Evolutionary conservation across 2,113 vertebrate species (phyloP), one percentile per base, ranked within the genome.

Genomic region (Epinephelus fuscoguttatus): DNA sequence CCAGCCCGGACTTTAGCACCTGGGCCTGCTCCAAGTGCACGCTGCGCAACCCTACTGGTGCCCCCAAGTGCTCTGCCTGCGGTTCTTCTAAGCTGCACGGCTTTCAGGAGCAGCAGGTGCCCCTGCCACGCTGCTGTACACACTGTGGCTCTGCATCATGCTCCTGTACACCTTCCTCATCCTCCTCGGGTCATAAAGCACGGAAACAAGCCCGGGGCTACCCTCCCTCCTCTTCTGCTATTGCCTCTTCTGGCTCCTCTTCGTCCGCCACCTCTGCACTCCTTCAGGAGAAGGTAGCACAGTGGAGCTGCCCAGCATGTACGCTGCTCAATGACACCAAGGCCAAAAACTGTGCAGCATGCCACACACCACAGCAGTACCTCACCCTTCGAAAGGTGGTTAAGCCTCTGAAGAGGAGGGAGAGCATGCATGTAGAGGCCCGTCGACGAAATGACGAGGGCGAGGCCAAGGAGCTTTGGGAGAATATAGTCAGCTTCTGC

Each of bases 11-110:
- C 94, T 99, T 99, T 84, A 97, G 96, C 87, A 98, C 96, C 25
- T 99, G 98, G 98, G 94, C 96, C 0, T 99, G 98, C 21, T 98
- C 97, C 74, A 98, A 97, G 91, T 99, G 98, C 92, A 99, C 98
- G 0, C 93, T 99, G 69, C 96, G 96, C 76, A 99, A 99, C 89
- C 96, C 97, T 68, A 98, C 97, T 0, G 91, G 93, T 0, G 94
- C 95, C 1, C 91, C 96, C 63, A 96, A 97, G 85, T 99, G 98
- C 94, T 96, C 97, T 0, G 97, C 87, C 21, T 99, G 98, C 0
- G 97, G 97, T 73, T 97, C 96, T 50, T 99, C 97, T 84, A 99
- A 99, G 90, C 95, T 99, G n/a, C 98, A 98, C 0, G 98, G 98
- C 89, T 99, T 99, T 95, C 96, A 97, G 88, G 98, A 99, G 78